phyloP scores from a whole-genome alignment of 23 tunicate species.

The Clavelina lepadiformis region DNA sequence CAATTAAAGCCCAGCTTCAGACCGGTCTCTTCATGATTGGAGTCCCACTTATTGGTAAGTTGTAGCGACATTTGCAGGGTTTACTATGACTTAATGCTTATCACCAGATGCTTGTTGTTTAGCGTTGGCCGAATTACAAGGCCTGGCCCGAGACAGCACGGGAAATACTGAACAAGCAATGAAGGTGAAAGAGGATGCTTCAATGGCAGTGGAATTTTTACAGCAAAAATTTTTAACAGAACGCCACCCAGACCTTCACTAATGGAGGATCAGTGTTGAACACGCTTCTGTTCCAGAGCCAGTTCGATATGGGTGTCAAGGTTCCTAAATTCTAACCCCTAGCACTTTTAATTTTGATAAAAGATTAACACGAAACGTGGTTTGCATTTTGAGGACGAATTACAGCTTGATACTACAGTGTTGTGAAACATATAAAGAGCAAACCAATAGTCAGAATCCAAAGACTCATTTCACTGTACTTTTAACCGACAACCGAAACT shows the following conservation, averaged over 20 bases:
- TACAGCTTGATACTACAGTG: conserved; percentile 68
- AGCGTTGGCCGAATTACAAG: conserved; percentile 70
- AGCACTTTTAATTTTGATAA: no score
- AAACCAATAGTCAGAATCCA: neutral
- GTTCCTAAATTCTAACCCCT: no score
- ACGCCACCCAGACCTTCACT: conserved; percentile 28
- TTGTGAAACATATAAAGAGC: conserved; percentile 25
- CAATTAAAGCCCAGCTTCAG: conserved; percentile 22
- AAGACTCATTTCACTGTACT: conserved; percentile 31
- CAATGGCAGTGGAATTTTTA: conserved; percentile 30
- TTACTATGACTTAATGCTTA: no score
- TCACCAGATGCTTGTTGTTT: neutral
- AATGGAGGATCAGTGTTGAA: conserved; percentile 47
- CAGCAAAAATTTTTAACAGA: conserved; percentile 29
- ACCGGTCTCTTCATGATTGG: conserved; percentile 37
- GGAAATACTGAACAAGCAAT: conserved; percentile 36
- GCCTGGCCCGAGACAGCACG: conserved; percentile 63
- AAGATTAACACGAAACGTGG: no score
- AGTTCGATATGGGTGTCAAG: conserved; percentile 16
- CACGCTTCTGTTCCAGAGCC: conserved; percentile 39
- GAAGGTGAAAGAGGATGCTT: conserved; percentile 42
- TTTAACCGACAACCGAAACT: conserved; percentile 72
- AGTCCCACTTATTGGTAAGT: conserved; percentile 74
- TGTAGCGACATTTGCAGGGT: no score
- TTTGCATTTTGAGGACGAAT: conserved; percentile 37